These are phyloP conservation scores for Pteronura brasiliensis DNA, from an alignment of 2,113 vertebrate species.

Conservation along the genomic window DNA sequence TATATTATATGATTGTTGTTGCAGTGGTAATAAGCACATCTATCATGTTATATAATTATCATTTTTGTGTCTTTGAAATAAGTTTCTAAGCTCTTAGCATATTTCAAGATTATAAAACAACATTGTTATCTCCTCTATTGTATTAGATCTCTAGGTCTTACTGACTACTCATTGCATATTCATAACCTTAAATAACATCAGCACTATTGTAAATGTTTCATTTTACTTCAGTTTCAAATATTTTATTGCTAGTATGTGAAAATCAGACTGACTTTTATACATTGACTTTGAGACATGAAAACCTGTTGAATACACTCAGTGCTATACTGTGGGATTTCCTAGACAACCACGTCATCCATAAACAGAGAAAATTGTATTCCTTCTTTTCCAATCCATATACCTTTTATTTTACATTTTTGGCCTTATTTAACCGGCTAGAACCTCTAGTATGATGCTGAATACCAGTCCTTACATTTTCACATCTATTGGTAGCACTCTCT, in stretches of 20 bases:
- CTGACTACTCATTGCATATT: not conserved
- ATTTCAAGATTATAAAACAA: not conserved
- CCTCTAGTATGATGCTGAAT: not conserved
- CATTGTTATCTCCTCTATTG: not conserved
- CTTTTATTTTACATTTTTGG: not conserved
- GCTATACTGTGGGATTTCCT: not conserved
- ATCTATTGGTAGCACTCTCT: not conserved
- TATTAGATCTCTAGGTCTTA: not conserved
- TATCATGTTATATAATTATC: not conserved
- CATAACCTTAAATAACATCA: not conserved
- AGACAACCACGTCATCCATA: not conserved
- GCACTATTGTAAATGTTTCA: not conserved
- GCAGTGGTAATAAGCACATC: not conserved
- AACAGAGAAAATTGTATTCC: not conserved
- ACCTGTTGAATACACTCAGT: not conserved
- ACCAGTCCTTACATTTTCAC: not conserved
- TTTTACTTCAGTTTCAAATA: not conserved
- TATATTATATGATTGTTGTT: not conserved
- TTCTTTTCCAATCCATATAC: not conserved
- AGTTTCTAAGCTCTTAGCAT: not conserved
- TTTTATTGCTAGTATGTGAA: not conserved
- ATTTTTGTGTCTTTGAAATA: not conserved
- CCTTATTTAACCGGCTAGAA: not conserved
- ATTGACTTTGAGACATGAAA: not conserved
- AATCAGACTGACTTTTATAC: not conserved